Evolutionary conservation across 2,888 invertebrate species (phyloP).

Genomic region (Agrotis puta): DNA sequence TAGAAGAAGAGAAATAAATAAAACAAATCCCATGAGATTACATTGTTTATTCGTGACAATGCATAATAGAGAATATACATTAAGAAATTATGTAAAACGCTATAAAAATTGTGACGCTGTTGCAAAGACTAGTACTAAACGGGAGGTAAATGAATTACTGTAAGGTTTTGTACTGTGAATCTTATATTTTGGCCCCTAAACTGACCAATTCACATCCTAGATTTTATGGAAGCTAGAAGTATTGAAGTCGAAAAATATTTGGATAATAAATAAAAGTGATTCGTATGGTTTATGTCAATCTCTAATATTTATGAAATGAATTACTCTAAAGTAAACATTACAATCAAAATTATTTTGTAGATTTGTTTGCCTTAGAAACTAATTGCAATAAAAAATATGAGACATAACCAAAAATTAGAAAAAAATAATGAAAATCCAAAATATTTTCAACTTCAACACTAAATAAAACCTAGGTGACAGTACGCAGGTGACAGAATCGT

Average conservation of each 20-base stretch:
- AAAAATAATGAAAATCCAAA: not conserved
- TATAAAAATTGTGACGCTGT: conserved; percentile 81
- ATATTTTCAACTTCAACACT: conserved; percentile 39
- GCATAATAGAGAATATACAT: conserved; percentile 85
- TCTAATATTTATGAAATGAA: not conserved
- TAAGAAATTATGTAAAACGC: conserved; percentile 80
- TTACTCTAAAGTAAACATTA: not conserved
- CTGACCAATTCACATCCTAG: conserved; percentile 59
- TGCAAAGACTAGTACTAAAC: conserved; percentile 76
- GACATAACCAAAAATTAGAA: not conserved
- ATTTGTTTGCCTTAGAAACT: not conserved
- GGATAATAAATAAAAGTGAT: too few species aligned
- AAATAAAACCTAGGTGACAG: conserved; percentile 52
- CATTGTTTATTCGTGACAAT: conserved; percentile 90
- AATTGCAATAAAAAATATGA: not conserved
- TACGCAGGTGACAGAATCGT: conserved; percentile 49
- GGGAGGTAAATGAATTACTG: conserved; percentile 59
- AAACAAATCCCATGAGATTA: conserved; percentile 79
- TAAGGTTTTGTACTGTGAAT: conserved; percentile 67
- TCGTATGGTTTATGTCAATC: not conserved
- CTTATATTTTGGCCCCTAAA: conserved; percentile 56
- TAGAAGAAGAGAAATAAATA: not conserved
- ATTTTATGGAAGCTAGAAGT: conserved; percentile 30
- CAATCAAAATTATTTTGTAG: not conserved
- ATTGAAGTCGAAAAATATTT: conserved; percentile 31